Evolutionary conservation across 2,888 invertebrate genomes (phyloP).

Genomic region (Ditula angustiorana): DNA sequence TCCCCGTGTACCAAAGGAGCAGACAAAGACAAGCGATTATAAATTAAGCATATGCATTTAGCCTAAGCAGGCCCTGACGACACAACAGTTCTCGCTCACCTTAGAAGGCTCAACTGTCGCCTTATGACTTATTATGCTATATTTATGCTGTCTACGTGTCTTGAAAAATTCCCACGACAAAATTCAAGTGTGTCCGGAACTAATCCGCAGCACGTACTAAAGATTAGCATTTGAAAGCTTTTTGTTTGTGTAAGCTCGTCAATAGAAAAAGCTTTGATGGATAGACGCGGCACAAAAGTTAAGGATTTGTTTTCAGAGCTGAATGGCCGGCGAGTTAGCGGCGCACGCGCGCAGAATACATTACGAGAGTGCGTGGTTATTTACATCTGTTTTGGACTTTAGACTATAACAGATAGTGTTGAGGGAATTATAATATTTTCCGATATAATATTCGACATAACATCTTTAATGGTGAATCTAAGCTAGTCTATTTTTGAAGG

Average conservation of each 20-base stretch:
- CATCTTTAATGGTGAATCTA: too few species aligned
- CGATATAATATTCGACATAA: not conserved
- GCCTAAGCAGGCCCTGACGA: not conserved
- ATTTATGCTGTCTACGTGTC: slow-evolving; percentile 21
- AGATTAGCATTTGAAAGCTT: slow-evolving; percentile 82
- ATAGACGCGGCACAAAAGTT: slow-evolving; percentile 71
- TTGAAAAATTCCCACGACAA: slow-evolving; percentile 72
- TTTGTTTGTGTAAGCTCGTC: slow-evolving; percentile 82
- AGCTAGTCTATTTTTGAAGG: too few species aligned
- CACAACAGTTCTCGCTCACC: slow-evolving; percentile 1
- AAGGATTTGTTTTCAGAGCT: slow-evolving; percentile 81
- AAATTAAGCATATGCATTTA: slow-evolving; percentile 4
- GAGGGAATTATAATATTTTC: slow-evolving; percentile 2
- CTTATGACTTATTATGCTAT: not conserved
- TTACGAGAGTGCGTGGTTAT: slow-evolving; percentile 59
- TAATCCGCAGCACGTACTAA: slow-evolving; percentile 77
- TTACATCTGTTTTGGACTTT: slow-evolving; percentile 51
- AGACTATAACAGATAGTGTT: slow-evolving; percentile 9
- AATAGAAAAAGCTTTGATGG: slow-evolving; percentile 81
- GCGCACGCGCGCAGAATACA: slow-evolving; percentile 77
- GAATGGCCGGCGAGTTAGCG: slow-evolving; percentile 76
- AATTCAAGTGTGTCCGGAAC: slow-evolving; percentile 61
- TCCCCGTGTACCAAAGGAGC: not conserved
- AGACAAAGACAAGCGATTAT: slow-evolving; percentile 5
- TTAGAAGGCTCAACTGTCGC: slow-evolving; percentile 12